Base-by-base conservation (phyloP, 2,888 invertebrate species). In the Ormyrus rosae region DNA sequence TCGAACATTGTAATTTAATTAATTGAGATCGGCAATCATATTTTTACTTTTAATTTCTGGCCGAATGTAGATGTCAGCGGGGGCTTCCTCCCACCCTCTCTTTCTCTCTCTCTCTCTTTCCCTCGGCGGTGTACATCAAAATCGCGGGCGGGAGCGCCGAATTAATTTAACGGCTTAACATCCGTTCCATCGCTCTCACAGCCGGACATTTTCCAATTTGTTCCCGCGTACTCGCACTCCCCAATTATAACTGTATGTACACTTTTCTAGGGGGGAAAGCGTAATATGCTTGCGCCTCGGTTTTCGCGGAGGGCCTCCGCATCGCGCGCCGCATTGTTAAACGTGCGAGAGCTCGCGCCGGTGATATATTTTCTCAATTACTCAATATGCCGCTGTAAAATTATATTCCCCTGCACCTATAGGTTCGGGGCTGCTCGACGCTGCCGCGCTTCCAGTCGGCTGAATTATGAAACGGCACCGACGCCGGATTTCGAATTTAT, bases 141-240 rank as follows among this genome's bases (percentile, higher is more conserved):
- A 78, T 79, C 76, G 79, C 46, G 50, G 58, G 46, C 34, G 34
- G 34, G 64, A n/a, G 48, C 79, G 76, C 83, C 71, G 78, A 85
- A 86, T 85, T 85, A 86, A 87, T 87, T 87, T 84, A 85, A 84
- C 82, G 83, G 80, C 72, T 85, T 84, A 84, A 85, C 84, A 84
- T 75, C 64, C 64, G 60, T 45, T 58, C 58, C 63, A 46, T 67
- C 55, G 45, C 9, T 51, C 84, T 77, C 13, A 63, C 67, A 55
- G 80, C 72, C 75, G 69, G 83, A 84, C 84, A 74, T 86, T 85
- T 85, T 81, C 84, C 83, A 86, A 85, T 86, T 87, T 85, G 85
- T 85, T 82, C 79, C 76, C 69, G 48, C 63, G 2, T 10, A 3
- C 58, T 65, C 55, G 55, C 58, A 13, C 6, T 51, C 19, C 67